Base-by-base conservation (phyloP, 2,888 invertebrate genomes). In the Notocelia uddmanniana region DNA sequence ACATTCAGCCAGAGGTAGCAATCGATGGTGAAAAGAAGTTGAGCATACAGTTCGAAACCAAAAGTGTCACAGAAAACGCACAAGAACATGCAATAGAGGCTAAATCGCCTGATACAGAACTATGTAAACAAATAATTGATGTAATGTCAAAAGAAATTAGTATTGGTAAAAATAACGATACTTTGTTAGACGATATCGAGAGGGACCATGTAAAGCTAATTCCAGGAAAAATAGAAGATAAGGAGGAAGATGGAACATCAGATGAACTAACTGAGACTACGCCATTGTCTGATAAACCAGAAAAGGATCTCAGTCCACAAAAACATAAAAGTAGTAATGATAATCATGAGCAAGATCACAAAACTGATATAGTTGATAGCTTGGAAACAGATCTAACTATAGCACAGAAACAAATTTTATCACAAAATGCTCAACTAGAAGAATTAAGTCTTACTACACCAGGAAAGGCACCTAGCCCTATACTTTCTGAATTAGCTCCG, bases 1-100 rank as follows among this genome's bases (percentile, higher is more conserved):
- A 85, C 83, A 79, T 79, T 73, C 74, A 79, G 69, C 62, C 76
- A 75, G 75, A 76, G 60, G 69, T 73, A 31, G 54, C 72, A 57
- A 79, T 81, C 80, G 84, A 85, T 84, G 83, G 83, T 79, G 78
- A 76, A 63, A 67, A 72, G 73, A 52, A 68, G 74, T 18, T 34
- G 19, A 63, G 54, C n/a, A 11, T 11, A 13, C 26, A 62, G 26
- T 23, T 37, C n/a, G 37, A 64, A 26, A 34, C 3, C 31, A 15
- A 52, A 11, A 64, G 52, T 64, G 23, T 23, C 21, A n/a, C 34
- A 21, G 37, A 54, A 37, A 15, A 9, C 21, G 9, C 5, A 15
- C 15, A 37, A 21, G n/a, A 37, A 6, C 52, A 21, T 37, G 1
- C 34, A 6, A n/a, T 21, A 5, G 0, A 34, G 2, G 10, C 21